These are phyloP conservation scores for Aleadryas rufinucha DNA, from an alignment of 2,113 vertebrate species.

Conservation along the genomic window DNA sequence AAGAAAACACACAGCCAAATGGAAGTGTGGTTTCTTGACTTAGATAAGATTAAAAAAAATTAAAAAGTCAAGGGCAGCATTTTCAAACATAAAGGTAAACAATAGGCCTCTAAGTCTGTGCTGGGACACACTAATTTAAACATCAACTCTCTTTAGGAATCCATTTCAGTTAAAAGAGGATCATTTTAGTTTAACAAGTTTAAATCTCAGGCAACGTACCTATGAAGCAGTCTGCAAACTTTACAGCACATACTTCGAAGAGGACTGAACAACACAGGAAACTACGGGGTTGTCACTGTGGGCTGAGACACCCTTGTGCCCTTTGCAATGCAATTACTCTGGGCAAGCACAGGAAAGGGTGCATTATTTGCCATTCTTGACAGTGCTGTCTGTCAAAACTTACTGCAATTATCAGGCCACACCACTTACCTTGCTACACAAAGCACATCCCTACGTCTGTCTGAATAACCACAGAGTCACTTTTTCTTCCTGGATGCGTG, in stretches of 20 bases:
- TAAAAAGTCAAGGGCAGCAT: background rate
- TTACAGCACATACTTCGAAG: background rate
- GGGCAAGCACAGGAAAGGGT: background rate
- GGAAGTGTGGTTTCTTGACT: background rate
- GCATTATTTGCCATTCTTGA: background rate
- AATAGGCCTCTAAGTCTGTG: background rate
- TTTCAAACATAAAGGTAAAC: background rate
- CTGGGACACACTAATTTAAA: background rate
- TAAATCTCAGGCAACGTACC: background rate
- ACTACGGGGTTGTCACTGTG: background rate
- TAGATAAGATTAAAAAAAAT: background rate
- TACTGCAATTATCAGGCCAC: background rate
- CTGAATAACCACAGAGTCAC: background rate
- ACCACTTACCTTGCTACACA: background rate
- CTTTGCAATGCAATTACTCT: rapidly evolving
- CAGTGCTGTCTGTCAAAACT: background rate
- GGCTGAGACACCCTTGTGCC: background rate
- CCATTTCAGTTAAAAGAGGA: background rate
- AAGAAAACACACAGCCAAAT: background rate
- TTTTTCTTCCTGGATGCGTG: background rate
- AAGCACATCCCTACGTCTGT: rapidly evolving
- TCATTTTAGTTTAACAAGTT: background rate
- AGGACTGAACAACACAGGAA: background rate
- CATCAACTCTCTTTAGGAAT: background rate
- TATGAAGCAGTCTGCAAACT: background rate